Conservation (phyloP, 2,888 invertebrate genomes). For the Sphaerophoria rueppellii region DNA sequence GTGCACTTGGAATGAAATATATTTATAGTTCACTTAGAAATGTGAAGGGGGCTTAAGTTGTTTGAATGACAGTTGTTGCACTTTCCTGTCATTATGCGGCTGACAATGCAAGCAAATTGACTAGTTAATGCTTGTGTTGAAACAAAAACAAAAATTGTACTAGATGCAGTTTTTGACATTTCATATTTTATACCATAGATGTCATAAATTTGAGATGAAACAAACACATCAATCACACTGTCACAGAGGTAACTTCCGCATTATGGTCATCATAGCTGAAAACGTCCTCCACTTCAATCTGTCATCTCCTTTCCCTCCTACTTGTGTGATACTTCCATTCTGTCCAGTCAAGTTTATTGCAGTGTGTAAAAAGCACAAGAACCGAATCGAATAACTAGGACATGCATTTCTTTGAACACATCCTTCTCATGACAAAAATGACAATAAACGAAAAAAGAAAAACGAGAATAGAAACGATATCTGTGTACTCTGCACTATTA, state of each 20-base stretch:
- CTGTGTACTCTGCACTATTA: conserved; percentile 54
- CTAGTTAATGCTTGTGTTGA: too few species aligned
- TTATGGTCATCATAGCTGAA: background rate
- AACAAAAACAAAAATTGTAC: too few species aligned
- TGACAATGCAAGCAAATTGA: too few species aligned
- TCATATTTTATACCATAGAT: conserved; percentile 29
- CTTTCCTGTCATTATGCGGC: too few species aligned
- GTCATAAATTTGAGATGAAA: conserved; percentile 39
- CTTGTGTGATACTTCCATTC: conserved; percentile 28
- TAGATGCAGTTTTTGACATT: too few species aligned
- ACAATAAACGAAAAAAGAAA: background rate
- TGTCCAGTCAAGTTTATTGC: conserved; percentile 18
- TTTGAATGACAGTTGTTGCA: conserved; percentile 1
- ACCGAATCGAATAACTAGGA: conserved; percentile 54
- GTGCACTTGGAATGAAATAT: conserved; percentile 10
- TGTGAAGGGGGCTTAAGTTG: conserved; percentile 21
- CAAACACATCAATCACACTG: conserved; percentile 27
- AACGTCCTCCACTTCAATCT: conserved; percentile 16
- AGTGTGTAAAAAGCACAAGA: conserved; percentile 51
- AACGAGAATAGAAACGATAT: conserved; percentile 21
- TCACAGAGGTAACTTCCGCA: conserved; percentile 11
- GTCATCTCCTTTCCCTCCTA: background rate
- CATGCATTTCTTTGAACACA: conserved; percentile 56
- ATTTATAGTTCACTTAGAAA: background rate
- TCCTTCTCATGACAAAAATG: conserved; percentile 34